Percentiles rank a stretch among this genome's conserved stretches.
Evolutionary conservation across 1,140 invertebrate species (phyloP).

Genomic region (Drosophila sulfurigaster): DNA sequence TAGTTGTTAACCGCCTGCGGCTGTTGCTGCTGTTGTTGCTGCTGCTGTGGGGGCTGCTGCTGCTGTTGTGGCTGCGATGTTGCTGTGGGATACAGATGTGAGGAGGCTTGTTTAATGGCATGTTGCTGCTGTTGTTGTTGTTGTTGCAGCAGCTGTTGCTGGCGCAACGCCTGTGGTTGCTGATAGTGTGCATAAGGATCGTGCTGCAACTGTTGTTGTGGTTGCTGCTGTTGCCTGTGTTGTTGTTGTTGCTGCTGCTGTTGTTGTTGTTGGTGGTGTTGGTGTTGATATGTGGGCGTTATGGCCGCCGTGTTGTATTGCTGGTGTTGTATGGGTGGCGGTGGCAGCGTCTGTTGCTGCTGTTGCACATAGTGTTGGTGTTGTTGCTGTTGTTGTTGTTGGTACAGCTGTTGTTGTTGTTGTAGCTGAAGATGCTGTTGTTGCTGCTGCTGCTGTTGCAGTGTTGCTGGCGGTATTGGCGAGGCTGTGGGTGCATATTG

Average conservation of each 20-base stretch:
- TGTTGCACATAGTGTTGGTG: constrained; percentile 79
- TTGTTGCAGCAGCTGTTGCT: constrained; percentile 61
- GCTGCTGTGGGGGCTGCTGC: constrained; percentile 44
- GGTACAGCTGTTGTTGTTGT: constrained; percentile 44
- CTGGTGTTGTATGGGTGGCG: constrained; percentile 81
- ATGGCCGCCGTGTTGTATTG: constrained; percentile 81
- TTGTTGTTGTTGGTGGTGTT: constrained; percentile 64
- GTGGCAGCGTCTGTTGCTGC: constrained; percentile 78
- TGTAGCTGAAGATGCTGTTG: constrained; percentile 48
- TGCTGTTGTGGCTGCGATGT: constrained; percentile 64
- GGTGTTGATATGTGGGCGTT: constrained; percentile 79
- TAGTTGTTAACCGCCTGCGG: constrained; percentile 66
- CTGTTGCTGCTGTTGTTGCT: constrained; percentile 72
- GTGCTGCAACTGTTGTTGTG: constrained; percentile 60
- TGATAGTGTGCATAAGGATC: constrained; percentile 67
- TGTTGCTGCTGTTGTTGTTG: constrained; percentile 85
- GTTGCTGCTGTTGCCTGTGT: constrained; percentile 68
- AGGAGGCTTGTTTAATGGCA: constrained; percentile 84
- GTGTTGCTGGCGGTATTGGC: constrained; percentile 69
- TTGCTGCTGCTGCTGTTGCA: constrained; percentile 55
- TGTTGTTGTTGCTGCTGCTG: constrained; percentile 62
- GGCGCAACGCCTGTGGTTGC: constrained; percentile 57
- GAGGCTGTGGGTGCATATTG: constrained; percentile 84
- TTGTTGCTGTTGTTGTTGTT: constrained; percentile 45
- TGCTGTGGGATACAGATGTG: constrained; percentile 83